Percentiles rank a stretch among this genome's conserved stretches.
Conservation (phyloP, 2,113 vertebrate genomes). For the Dolichotis patagonum region DNA sequence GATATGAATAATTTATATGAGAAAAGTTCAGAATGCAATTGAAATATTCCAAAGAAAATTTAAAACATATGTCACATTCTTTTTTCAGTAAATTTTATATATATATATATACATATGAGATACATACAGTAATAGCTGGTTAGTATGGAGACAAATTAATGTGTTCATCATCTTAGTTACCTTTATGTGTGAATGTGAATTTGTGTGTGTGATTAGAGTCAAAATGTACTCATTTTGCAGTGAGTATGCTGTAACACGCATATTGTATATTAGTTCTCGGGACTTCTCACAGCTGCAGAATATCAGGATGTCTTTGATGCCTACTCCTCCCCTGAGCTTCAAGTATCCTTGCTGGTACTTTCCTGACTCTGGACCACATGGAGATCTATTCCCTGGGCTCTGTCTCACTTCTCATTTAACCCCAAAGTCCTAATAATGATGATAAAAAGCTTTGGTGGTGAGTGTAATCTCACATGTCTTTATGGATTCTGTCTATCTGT, state of each 20-base stretch:
- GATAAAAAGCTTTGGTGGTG: not conserved
- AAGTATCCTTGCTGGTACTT: not conserved
- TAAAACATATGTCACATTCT: not conserved
- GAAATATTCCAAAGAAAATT: not conserved
- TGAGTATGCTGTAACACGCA: not conserved
- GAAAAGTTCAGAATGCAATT: not conserved
- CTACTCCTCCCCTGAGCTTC: not conserved
- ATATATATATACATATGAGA: not conserved
- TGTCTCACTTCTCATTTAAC: constrained; percentile 30
- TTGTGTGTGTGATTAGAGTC: not conserved
- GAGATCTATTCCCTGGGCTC: not conserved
- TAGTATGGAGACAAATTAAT: not conserved
- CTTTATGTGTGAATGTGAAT: not conserved
- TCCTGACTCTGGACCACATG: not conserved
- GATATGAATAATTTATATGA: not conserved
- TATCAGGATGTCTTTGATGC: not conserved
- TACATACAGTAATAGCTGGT: too few species aligned
- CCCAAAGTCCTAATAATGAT: not conserved
- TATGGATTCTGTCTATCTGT: constrained; percentile 17
- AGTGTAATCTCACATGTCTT: not conserved
- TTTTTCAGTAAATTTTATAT: not conserved
- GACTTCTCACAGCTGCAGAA: not conserved
- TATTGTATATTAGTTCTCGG: not conserved
- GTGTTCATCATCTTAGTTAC: not conserved
- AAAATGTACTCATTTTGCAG: not conserved